A percentile compares a stretch with the other conserved stretches of the same genome.
These are phyloP conservation scores for Buathra laborator DNA, from an alignment of 2,888 invertebrate species.

Conservation along the genomic window DNA sequence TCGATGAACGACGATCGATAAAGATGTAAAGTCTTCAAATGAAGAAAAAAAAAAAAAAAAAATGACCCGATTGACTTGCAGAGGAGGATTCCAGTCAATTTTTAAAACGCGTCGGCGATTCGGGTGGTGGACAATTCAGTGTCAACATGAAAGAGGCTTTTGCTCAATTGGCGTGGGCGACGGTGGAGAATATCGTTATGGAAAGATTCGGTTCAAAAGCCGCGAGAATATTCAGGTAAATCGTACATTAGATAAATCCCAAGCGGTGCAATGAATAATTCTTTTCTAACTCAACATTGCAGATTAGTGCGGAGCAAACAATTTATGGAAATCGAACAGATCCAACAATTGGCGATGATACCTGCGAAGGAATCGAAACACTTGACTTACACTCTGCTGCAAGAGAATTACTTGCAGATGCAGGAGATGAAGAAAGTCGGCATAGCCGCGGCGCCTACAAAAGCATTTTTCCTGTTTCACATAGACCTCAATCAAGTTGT, in stretches of 20 bases:
- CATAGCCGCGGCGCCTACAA: conserved; percentile 91
- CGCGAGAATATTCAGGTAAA: conserved; percentile 92
- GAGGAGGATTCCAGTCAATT: conserved; percentile 93
- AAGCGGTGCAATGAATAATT: background rate
- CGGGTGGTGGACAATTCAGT: conserved; percentile 93
- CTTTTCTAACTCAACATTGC: conserved; percentile 66
- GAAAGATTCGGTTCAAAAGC: conserved; percentile 95
- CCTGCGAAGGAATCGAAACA: conserved; percentile 97
- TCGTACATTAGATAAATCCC: background rate
- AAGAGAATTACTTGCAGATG: conserved; percentile 91
- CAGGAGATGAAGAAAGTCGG: conserved; percentile 91
- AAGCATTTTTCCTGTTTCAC: conserved; percentile 92
- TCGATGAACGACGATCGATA: background rate
- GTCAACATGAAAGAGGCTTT: conserved; percentile 91
- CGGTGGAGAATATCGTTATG: conserved; percentile 92
- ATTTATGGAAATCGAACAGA: conserved; percentile 95
- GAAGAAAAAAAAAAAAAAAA: conserved; percentile 26
- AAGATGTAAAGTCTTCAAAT: background rate
- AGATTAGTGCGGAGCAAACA: conserved; percentile 92
- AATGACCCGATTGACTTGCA: conserved; percentile 77
- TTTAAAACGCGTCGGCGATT: conserved; percentile 91
- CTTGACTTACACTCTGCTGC: conserved; percentile 93
- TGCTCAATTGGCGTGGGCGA: conserved; percentile 89
- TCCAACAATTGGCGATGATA: conserved; percentile 97
- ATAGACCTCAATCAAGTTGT: conserved; percentile 90